Conservation (phyloP, 2,888 invertebrate genomes). For the Malthinus seriepunctatus region DNA sequence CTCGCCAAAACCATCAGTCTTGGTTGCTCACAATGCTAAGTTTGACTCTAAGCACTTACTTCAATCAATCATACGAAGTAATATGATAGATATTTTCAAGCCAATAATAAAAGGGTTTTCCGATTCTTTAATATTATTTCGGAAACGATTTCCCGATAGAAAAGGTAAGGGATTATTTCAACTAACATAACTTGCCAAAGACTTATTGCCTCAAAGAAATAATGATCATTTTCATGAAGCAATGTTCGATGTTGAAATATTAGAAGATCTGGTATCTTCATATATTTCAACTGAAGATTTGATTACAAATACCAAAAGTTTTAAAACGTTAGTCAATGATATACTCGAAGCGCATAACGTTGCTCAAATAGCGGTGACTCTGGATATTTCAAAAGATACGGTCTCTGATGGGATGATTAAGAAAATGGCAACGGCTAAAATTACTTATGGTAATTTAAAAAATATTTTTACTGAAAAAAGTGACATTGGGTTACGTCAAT, state of each 20-base stretch:
- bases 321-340: background rate
- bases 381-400: background rate
- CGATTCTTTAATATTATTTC: slow-evolving; percentile 2
- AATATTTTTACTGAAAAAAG: no score
- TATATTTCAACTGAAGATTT: background rate
- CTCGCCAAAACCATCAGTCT: background rate
- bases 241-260: slow-evolving; percentile 3
- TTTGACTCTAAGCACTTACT: background rate
- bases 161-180: background rate
- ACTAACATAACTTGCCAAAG: background rate
- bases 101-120: background rate
- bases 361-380: background rate
- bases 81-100: background rate
- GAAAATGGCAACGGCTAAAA: slow-evolving; percentile 3
- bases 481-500: no score
- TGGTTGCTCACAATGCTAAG: background rate
- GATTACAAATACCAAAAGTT: background rate
- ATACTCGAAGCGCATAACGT: background rate
- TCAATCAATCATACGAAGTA: background rate
- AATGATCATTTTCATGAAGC: slow-evolving; percentile 2
- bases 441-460: no score
- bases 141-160: background rate
- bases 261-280: background rate
- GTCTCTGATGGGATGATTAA: slow-evolving; percentile 1
- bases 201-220: background rate